phyloP scores from a whole-genome alignment of 2,797 vertebrate genomes.

The Sciurus carolinensis region DNA sequence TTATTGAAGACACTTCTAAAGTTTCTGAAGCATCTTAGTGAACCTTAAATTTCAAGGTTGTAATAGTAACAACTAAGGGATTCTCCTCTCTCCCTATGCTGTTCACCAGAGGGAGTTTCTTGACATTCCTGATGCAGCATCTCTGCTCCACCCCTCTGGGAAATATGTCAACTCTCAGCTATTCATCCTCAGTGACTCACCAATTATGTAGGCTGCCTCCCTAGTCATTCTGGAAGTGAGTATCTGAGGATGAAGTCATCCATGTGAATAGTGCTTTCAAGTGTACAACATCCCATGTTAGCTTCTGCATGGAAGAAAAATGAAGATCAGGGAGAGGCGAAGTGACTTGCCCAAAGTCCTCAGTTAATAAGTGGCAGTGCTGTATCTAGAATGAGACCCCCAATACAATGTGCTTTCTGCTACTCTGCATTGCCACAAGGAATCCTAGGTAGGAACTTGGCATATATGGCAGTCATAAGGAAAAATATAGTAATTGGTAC shows the following conservation, averaged over 20 bases:
- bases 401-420: slow-evolving; percentile 37
- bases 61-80: slow-evolving; percentile 30
- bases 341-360: slow-evolving; percentile 21
- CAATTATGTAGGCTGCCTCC: slow-evolving; percentile 22
- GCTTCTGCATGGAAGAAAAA: slow-evolving; percentile 30
- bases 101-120: slow-evolving; percentile 64
- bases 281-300: neutral
- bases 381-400: neutral
- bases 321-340: neutral
- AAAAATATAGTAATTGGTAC: slow-evolving; percentile 26
- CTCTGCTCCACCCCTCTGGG: neutral
- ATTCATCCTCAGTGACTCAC: slow-evolving; percentile 59
- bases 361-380: neutral
- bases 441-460: slow-evolving; percentile 3
- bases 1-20: slow-evolving; percentile 23
- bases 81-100: neutral
- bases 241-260: slow-evolving; percentile 50
- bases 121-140: slow-evolving; percentile 27
- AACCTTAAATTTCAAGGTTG: slow-evolving; percentile 42
- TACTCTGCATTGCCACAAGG: slow-evolving; percentile 1
- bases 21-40: neutral
- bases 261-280: slow-evolving; percentile 7
- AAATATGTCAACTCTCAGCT: slow-evolving; percentile 64
- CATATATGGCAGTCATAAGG: neutral
- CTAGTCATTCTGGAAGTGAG: slow-evolving; percentile 38